Evolutionary conservation across 2,888 invertebrate genomes (phyloP), one percentile per base, ranked within the genome.

Genomic region (Parnassius glacialis): DNA sequence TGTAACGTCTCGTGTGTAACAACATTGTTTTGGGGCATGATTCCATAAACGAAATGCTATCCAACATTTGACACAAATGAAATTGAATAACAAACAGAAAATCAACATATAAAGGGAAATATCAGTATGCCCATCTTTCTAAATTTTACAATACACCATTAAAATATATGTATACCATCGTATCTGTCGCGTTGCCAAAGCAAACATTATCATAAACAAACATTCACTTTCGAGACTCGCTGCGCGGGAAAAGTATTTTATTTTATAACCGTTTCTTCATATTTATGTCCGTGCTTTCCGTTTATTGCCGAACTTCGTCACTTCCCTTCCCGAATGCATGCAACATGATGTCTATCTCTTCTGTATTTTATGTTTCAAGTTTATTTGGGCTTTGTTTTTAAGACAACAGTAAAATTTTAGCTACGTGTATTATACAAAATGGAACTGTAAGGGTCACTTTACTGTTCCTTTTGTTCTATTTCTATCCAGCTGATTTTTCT

Each of bases 141-240:
- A 48, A 63, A 65, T 68, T 66, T 65, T 68, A 67, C 65, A 67
- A 64, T 64, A 63, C 59, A 58, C 64, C 67, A 74, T 74, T 75
- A 75, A 72, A 64, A 71, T 71, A 69, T 69, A 69, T 71, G 68
- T 69, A 68, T 68, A 67, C 65, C 60, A 62, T 62, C 66, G 59
- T 70, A 65, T 68, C 70, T 68, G 61, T 67, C 61, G 68, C 64
- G 64, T 52, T 53, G 59, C 47, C 53, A 57, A 52, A 48, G 57
- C 62, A 62, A 65, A 67, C 66, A 70, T 70, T 71, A 71, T 65
- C 70, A 68, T 73, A 71, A 75, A 75, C 70, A 75, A 71, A 72
- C 68, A 59, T 67, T 70, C 69, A 67, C 71, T 71, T 73, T 72
- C 67, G 62, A 68, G 70, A 69, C 62, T 57, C 43, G n/a, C 62